Conservation (phyloP, 1,140 invertebrate genomes). For the Pseudomyrmex dendroicus region DNA sequence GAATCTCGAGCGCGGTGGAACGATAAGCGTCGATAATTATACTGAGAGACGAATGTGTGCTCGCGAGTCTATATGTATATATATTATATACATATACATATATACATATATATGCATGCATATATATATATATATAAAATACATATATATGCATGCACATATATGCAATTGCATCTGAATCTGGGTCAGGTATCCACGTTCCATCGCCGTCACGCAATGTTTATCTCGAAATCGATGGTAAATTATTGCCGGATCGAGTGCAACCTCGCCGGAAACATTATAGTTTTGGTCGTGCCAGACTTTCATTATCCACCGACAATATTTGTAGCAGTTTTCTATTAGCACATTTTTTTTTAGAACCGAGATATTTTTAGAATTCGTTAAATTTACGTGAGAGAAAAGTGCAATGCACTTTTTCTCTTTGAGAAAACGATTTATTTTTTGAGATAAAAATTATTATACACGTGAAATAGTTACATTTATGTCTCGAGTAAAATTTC, state of each 20-base stretch:
- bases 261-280: conserved; percentile 43
- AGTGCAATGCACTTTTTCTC: neutral
- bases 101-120: conserved; percentile 28
- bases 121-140: neutral
- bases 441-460: neutral
- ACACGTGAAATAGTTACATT: neutral
- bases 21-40: conserved; percentile 60
- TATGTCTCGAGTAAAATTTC: neutral
- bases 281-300: conserved; percentile 32
- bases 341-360: no score
- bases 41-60: conserved; percentile 11
- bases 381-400: neutral
- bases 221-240: conserved; percentile 59
- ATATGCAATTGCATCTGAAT: conserved; percentile 54
- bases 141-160: neutral
- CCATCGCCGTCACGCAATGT: conserved; percentile 57
- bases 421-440: neutral
- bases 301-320: conserved; percentile 29
- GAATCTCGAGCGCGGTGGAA: conserved; percentile 42
- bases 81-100: neutral
- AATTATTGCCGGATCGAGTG: conserved; percentile 56
- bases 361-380: neutral
- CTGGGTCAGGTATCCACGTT: conserved; percentile 58
- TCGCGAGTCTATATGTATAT: neutral
- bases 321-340: conserved; percentile 15